These are phyloP conservation scores for Eupithecia pulchellata DNA, from an alignment of 2,888 invertebrate species.

Conservation along the genomic window DNA sequence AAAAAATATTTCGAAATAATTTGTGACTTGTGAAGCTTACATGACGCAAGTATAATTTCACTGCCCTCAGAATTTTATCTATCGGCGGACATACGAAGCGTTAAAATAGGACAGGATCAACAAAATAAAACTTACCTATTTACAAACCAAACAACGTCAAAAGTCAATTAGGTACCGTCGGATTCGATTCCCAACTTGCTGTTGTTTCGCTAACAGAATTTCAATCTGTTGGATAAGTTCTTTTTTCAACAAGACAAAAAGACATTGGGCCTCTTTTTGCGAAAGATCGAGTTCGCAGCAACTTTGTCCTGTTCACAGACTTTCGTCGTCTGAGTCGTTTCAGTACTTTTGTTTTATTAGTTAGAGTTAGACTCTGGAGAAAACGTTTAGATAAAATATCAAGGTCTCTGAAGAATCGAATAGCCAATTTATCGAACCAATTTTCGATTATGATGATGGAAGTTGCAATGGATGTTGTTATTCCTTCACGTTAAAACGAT, in stretches of 20 bases:
- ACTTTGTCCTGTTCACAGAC: slow-evolving; percentile 6
- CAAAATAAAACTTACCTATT: slow-evolving; percentile 45
- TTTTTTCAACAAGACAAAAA: slow-evolving; percentile 40
- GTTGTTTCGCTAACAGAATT: slow-evolving; percentile 56
- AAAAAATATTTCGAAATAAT: no score
- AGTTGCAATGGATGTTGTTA: background rate
- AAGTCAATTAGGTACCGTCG: slow-evolving; percentile 57
- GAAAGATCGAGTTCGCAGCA: slow-evolving; percentile 15
- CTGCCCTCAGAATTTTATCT: background rate
- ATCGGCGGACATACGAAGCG: background rate
- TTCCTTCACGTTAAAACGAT: no score
- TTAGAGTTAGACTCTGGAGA: background rate
- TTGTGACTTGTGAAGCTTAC: no score
- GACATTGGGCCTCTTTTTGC: slow-evolving; percentile 21
- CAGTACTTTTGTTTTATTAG: background rate
- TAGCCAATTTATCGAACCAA: no score
- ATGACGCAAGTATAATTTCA: background rate
- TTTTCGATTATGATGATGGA: background rate
- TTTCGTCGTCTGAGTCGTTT: slow-evolving; percentile 5
- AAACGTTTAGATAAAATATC: background rate
- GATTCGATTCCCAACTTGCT: slow-evolving; percentile 52
- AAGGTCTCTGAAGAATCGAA: background rate
- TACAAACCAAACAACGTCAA: slow-evolving; percentile 55
- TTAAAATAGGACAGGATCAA: slow-evolving; percentile 39
- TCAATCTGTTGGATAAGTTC: slow-evolving; percentile 52